phyloP scores from a whole-genome alignment of 2,113 vertebrate genomes.

The Himantopus leucocephalus region DNA sequence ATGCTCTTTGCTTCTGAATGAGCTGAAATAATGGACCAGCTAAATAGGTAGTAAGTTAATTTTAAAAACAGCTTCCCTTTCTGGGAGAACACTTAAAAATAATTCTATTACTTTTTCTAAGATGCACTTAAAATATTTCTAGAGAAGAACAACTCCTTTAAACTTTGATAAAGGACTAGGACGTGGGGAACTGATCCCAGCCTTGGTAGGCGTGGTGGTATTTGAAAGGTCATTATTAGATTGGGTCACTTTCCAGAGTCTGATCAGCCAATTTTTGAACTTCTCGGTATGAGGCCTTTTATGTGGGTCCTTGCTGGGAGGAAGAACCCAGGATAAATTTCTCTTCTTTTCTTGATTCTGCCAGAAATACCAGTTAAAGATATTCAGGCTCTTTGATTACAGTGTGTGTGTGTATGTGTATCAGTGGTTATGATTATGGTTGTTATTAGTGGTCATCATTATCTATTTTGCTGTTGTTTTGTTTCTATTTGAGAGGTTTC shows the following conservation, averaged over 20 bases:
- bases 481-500: neutral
- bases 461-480: neutral
- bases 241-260: neutral
- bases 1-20: neutral
- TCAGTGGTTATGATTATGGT: neutral
- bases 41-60: neutral
- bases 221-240: neutral
- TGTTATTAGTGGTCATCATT: neutral
- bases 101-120: neutral
- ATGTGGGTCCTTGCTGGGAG: neutral
- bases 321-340: neutral
- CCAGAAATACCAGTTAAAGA: neutral
- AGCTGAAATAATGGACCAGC: neutral
- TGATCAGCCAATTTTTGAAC: neutral
- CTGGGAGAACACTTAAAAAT: neutral
- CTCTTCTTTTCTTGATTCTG: neutral
- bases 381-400: neutral
- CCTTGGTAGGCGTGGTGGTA: rapidly evolving
- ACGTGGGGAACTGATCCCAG: neutral
- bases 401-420: neutral
- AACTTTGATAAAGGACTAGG: neutral
- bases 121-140: neutral
- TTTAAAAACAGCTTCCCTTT: neutral
- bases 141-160: neutral
- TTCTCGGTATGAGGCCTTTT: neutral